phyloP scores from a whole-genome alignment of 2,113 vertebrate genomes.

The Pristiophorus japonicus region DNA sequence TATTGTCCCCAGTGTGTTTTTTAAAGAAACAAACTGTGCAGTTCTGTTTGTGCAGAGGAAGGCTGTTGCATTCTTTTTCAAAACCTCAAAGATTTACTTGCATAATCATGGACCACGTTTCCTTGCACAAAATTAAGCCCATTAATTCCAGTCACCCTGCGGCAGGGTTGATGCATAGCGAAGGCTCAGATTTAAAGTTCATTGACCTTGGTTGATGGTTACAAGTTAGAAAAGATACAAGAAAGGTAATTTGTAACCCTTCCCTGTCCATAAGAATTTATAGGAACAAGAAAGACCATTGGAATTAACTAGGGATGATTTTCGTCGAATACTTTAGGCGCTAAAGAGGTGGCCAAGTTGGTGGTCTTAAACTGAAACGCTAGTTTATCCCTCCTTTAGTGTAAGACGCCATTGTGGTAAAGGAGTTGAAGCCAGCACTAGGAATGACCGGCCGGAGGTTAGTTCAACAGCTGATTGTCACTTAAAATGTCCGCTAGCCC shows the following conservation, averaged over 20 bases:
- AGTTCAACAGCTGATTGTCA: too few species aligned
- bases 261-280: not conserved
- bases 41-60: not conserved
- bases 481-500: too few species aligned
- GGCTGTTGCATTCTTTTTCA: not conserved
- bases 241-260: not conserved
- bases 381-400: too few species aligned
- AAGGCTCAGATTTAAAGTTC: not conserved
- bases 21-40: not conserved
- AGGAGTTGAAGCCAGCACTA: too few species aligned
- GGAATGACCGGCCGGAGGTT: too few species aligned
- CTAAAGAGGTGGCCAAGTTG: too few species aligned
- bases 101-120: not conserved
- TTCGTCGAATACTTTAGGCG: too few species aligned
- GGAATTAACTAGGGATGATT: not conserved
- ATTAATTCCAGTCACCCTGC: conserved; percentile 7
- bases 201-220: not conserved
- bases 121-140: not conserved
- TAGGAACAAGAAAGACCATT: not conserved
- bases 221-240: not conserved
- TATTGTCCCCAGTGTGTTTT: not conserved
- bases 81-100: not conserved
- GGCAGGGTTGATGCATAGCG: not conserved
- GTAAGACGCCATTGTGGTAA: too few species aligned
- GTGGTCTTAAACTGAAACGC: too few species aligned